A percentile compares a stretch with the other conserved stretches of the same genome.
Evolutionary conservation across 2,797 vertebrate genomes (phyloP).

Genomic region (Heteromormyrus szaboi): DNA sequence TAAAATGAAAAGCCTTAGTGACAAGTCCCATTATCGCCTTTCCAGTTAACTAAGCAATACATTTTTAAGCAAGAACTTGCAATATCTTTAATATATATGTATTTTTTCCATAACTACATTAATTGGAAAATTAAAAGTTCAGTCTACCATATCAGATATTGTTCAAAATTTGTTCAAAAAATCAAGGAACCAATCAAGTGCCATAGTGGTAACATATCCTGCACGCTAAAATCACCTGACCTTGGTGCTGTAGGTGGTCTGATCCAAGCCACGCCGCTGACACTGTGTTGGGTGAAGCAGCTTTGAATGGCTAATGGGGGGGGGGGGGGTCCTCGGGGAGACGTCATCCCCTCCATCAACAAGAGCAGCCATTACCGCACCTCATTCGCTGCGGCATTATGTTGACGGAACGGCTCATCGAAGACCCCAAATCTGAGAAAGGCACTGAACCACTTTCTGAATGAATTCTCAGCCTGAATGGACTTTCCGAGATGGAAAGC

Average conservation of each 20-base stretch:
- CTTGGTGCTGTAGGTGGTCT: slow-evolving; percentile 22
- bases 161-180: neutral
- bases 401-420: slow-evolving; percentile 61
- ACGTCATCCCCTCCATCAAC: slow-evolving; percentile 57
- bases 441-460: slow-evolving; percentile 46
- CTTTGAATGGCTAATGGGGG: slow-evolving; percentile 28
- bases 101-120: neutral
- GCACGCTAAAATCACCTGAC: neutral
- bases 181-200: neutral
- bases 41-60: neutral
- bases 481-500: slow-evolving; percentile 31
- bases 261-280: slow-evolving; percentile 1
- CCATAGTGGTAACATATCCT: neutral
- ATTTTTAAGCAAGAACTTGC: neutral
- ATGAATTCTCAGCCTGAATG: slow-evolving; percentile 48
- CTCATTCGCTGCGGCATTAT: slow-evolving; percentile 64
- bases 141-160: neutral
- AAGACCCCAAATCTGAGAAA: slow-evolving; percentile 46
- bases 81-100: neutral
- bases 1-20: neutral
- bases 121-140: neutral
- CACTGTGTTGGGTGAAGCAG: slow-evolving; percentile 30
- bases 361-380: slow-evolving; percentile 56
- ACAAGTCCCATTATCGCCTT: neutral
- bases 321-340: neutral